Percentiles rank a stretch among this genome's conserved stretches.
Evolutionary conservation across 2,113 vertebrate genomes (phyloP).

Genomic region (Phalacrocorax brasilianus): DNA sequence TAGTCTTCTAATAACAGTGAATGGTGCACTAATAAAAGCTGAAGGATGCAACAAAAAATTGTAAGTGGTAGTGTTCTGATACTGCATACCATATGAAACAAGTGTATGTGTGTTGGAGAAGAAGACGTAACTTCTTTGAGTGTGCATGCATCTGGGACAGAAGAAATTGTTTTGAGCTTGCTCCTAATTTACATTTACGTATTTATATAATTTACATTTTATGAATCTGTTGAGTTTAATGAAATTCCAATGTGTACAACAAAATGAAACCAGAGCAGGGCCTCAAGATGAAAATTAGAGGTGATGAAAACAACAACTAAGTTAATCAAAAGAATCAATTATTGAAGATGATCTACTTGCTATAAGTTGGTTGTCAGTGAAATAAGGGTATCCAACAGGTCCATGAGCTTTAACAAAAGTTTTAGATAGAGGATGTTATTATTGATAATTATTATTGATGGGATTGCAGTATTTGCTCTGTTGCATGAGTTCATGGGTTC

Average conservation of each 20-base stretch:
- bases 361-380: neutral
- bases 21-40: neutral
- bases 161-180: neutral
- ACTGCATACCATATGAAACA: neutral
- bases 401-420: neutral
- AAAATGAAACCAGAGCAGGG: neutral
- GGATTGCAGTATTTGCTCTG: neutral
- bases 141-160: rapidly evolving
- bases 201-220: neutral
- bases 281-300: neutral
- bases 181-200: neutral
- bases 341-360: neutral
- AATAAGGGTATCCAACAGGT: neutral
- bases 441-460: neutral
- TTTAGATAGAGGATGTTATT: neutral
- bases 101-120: neutral
- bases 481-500: neutral
- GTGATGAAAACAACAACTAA: neutral
- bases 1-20: neutral
- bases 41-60: neutral
- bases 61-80: neutral
- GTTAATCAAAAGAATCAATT: neutral
- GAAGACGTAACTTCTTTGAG: neutral
- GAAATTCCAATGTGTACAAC: neutral
- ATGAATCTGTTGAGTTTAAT: neutral